A percentile compares a stretch with the other conserved stretches of the same genome.
Evolutionary conservation across 2,888 invertebrate genomes (phyloP).

Genomic region (Glaucopsyche alexis): DNA sequence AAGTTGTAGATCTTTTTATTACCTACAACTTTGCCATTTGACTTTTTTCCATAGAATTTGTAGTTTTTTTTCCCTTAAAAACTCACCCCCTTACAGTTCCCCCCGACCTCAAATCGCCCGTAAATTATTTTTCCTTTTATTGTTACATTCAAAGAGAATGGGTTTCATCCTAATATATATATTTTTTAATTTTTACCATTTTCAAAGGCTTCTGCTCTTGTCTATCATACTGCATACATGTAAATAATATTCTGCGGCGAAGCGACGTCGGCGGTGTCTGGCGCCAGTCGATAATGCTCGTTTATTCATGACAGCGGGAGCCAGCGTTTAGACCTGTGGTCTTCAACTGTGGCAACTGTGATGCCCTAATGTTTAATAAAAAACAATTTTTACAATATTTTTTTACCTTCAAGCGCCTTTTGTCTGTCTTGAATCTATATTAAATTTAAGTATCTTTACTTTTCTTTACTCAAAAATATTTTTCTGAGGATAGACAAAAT

Average conservation of each 20-base stretch:
- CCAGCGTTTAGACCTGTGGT: conserved; percentile 58
- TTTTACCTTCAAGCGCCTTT: neutral
- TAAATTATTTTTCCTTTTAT: no score
- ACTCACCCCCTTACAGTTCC: no score
- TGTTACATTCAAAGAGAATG: no score
- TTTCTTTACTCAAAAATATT: neutral
- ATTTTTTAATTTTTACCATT: no score
- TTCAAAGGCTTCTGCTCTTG: no score
- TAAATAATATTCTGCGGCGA: conserved; percentile 68
- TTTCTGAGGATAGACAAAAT: no score
- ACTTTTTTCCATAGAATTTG: no score
- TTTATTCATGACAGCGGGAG: conserved; percentile 71
- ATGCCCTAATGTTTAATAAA: conserved; percentile 36
- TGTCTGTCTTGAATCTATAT: neutral
- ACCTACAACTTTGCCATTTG: no score
- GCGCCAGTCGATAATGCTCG: conserved; percentile 74
- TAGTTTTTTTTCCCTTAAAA: no score
- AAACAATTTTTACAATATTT: conserved; percentile 29
- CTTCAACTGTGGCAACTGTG: conserved; percentile 51
- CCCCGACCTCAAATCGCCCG: no score
- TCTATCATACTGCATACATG: conserved; percentile 42
- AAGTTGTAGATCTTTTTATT: no score
- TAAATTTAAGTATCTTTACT: neutral
- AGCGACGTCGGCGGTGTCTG: conserved; percentile 61
- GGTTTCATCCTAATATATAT: no score